Percentiles rank a stretch among this genome's conserved stretches.
Conservation (phyloP, 2,888 invertebrate species). For the Catonia carolina region DNA sequence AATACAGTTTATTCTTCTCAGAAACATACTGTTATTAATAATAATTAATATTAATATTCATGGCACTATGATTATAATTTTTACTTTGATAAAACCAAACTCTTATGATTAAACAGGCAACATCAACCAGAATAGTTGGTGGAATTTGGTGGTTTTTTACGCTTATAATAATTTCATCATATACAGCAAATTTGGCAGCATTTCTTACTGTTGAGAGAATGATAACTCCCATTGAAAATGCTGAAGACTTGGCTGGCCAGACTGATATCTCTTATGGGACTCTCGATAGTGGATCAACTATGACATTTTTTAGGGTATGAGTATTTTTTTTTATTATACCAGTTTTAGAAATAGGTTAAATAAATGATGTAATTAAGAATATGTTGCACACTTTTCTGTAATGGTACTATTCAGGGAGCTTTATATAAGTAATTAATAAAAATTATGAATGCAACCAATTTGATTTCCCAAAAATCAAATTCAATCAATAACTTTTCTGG, state of each 20-base stretch:
- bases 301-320: conserved; percentile 76
- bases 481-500: too few species aligned
- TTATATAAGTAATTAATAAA: too few species aligned
- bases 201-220: conserved; percentile 85
- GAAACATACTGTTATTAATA: neutral
- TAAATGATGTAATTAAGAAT: neutral
- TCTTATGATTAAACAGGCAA: conserved; percentile 44
- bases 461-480: too few species aligned
- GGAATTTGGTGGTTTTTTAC: conserved; percentile 92
- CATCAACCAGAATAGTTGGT: conserved; percentile 73
- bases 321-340: neutral
- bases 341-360: neutral
- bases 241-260: conserved; percentile 76
- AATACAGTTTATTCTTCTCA: neutral
- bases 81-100: neutral
- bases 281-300: conserved; percentile 74
- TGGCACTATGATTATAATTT: neutral
- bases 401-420: too few species aligned
- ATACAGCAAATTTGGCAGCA: conserved; percentile 87
- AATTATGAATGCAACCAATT: too few species aligned
- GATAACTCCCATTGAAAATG: conserved; percentile 79
- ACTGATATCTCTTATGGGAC: conserved; percentile 81
- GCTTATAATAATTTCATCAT: conserved; percentile 81
- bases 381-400: too few species aligned
- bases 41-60: neutral